Base-by-base conservation (phyloP, 2,888 invertebrate species). In the Macaria notata region DNA sequence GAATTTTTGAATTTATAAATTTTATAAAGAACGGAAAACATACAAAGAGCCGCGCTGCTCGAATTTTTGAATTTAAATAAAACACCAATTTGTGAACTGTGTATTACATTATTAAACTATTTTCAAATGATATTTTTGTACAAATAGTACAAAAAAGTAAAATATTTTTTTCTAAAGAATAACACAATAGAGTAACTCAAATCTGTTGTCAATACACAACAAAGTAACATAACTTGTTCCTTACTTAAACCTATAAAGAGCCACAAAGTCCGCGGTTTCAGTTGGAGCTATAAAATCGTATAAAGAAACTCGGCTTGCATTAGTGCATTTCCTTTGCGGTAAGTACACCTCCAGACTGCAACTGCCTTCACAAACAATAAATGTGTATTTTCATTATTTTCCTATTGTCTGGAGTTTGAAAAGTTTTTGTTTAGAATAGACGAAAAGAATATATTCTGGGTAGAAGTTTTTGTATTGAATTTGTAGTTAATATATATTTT, bases 261-360 rank as follows among this genome's bases (percentile, higher is more conserved):
- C 31, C 29, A 53, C 39, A 48, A 46, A 30, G 48, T 39, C 41
- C 9, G 30, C 29, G 29, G 30, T 38, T 47, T 46, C 49, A 46
- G 31, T 42, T 43, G 31, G 45, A 33, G 33, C 48, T 7, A 53
- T 49, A 49, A 53, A 57, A 46, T 46, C 5, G 30, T 53, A 51
- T 44, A 41, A 49, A 36, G 46, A 31, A 50, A 7, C 33, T 29
- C 6, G 47, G 53, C 49, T 50, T 33, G 49, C 64, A 62, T 58
- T 60, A 60, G 54, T 52, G 56, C 60, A 62, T 61, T 64, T 64
- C 56, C 62, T 51, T 46, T 36, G 56, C 59, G 43, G 9, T 39
- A 30, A 44, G 30, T 44, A 48, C 29, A 50, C 46, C 46, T 44
- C 47, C 33, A 52, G 53, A 43, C 49, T 41, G 30, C n/a, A 49